Percentiles rank a stretch among this genome's conserved stretches.
Conservation (phyloP, 2,888 invertebrate species). For the Tigriopus californicus region DNA sequence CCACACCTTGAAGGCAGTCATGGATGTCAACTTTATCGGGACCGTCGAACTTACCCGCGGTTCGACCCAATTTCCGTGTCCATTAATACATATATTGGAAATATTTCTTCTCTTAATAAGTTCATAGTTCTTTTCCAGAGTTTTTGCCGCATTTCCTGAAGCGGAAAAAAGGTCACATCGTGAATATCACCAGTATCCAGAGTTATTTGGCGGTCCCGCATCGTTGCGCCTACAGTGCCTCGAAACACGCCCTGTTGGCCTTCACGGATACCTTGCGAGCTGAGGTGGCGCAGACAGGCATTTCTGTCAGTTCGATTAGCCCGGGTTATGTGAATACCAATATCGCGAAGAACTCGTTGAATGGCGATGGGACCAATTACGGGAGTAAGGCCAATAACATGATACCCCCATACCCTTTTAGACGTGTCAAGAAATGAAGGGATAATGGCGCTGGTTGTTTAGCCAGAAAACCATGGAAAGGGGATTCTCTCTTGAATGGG, state of each 20-base stretch:
- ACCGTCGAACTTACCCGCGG: conserved; percentile 77
- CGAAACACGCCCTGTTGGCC: conserved; percentile 86
- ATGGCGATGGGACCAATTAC: conserved; percentile 53
- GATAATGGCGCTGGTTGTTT: too few species aligned
- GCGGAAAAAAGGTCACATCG: conserved; percentile 53
- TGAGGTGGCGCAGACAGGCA: conserved; percentile 54
- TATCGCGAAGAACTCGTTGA: conserved; percentile 77
- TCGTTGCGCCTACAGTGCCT: conserved; percentile 39
- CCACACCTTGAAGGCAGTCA: conserved; percentile 65
- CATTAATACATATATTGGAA: too few species aligned
- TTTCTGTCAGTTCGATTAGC: conserved; percentile 70
- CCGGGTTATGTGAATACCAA: conserved; percentile 79
- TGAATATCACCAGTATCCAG: conserved; percentile 79
- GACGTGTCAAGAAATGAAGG: too few species aligned
- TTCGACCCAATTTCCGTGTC: conserved; percentile 29
- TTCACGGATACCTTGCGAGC: conserved; percentile 76
- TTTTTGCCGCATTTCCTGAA: conserved; percentile 62
- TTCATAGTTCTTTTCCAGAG: conserved; percentile 39
- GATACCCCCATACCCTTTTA: too few species aligned
- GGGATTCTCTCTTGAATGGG: too few species aligned
- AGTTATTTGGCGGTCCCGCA: conserved; percentile 76
- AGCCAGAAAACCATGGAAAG: too few species aligned
- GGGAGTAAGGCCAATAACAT: conserved; percentile 37
- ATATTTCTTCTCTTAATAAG: conserved; percentile 21
- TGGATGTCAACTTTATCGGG: conserved; percentile 89